phyloP scores from a whole-genome alignment of 2,797 vertebrate genomes.

The Falco novaeseelandiae region DNA sequence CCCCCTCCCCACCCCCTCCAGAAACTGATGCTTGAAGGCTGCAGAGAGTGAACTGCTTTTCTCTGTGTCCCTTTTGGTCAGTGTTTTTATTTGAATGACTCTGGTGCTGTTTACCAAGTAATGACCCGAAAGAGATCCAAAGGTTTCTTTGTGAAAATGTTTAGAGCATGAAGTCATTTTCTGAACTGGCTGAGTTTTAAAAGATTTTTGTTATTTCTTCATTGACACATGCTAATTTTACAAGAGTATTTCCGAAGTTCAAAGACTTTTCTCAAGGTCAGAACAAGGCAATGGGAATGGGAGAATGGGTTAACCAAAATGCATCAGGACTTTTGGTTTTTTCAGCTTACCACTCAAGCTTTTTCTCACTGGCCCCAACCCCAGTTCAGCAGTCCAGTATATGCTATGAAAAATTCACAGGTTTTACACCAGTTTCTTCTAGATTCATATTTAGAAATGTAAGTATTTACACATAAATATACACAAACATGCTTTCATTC shows the following conservation, averaged over 20 bases:
- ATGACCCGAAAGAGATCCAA: conserved; percentile 47
- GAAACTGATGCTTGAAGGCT: neutral
- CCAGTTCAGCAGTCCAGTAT: neutral
- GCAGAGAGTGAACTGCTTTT: neutral
- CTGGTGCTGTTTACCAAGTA: conserved; percentile 64
- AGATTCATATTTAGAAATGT: neutral
- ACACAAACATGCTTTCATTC: neutral
- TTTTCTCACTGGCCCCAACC: neutral
- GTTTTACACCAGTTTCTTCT: neutral
- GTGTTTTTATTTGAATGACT: conserved; percentile 38
- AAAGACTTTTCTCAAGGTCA: conserved; percentile 25
- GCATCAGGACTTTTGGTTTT: neutral
- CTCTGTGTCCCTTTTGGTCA: neutral
- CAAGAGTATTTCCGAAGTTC: neutral
- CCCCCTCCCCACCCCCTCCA: neutral
- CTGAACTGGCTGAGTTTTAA: conserved; percentile 1
- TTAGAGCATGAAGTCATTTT: conserved; percentile 26
- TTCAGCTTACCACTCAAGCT: neutral
- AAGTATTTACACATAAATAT: neutral
- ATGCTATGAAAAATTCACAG: neutral
- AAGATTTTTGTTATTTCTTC: conserved; percentile 40
- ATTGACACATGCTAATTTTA: conserved; percentile 29
- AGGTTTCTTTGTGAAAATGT: conserved; percentile 60
- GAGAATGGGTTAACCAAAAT: neutral
- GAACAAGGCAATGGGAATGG: neutral